Evolutionary conservation across 2,888 invertebrate species (phyloP).

Genomic region (Poecilobothrus nobilitatus): DNA sequence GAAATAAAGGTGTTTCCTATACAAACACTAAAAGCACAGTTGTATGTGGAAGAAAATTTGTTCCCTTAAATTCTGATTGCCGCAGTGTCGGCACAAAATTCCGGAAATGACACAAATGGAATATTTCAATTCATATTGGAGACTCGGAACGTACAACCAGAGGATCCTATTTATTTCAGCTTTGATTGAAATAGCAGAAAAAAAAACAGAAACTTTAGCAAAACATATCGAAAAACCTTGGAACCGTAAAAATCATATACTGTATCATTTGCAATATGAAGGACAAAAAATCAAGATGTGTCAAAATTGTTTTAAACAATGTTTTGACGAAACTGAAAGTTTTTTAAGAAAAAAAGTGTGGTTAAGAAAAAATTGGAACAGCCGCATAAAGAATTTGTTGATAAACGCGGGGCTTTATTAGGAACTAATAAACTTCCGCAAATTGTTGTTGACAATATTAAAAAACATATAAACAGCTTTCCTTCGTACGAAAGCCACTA

Average conservation of each 20-base stretch:
- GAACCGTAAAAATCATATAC: background rate
- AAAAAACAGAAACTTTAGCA: background rate
- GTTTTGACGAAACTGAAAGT: constrained; percentile 22
- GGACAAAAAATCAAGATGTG: constrained; percentile 23
- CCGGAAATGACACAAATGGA: background rate
- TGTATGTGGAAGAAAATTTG: background rate
- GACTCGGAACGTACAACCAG: background rate
- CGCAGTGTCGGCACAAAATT: background rate
- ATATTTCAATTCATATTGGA: constrained; percentile 8
- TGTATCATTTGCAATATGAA: constrained; percentile 17
- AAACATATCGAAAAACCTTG: background rate
- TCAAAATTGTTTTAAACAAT: constrained; percentile 23
- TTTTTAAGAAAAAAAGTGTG: constrained; percentile 24
- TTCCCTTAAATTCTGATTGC: background rate
- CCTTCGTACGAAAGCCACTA: constrained; percentile 20
- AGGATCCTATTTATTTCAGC: background rate
- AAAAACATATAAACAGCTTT: constrained; percentile 19
- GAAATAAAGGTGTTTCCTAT: too few species aligned
- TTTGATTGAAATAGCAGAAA: background rate
- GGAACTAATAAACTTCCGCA: constrained; percentile 13
- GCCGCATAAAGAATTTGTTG: constrained; percentile 7
- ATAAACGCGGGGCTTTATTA: constrained; percentile 19
- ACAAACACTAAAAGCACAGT: background rate
- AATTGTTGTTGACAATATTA: constrained; percentile 18
- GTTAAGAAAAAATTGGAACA: constrained; percentile 20